Base-by-base conservation (phyloP, 2,113 vertebrate species). In the Todiramphus saurophagus region DNA sequence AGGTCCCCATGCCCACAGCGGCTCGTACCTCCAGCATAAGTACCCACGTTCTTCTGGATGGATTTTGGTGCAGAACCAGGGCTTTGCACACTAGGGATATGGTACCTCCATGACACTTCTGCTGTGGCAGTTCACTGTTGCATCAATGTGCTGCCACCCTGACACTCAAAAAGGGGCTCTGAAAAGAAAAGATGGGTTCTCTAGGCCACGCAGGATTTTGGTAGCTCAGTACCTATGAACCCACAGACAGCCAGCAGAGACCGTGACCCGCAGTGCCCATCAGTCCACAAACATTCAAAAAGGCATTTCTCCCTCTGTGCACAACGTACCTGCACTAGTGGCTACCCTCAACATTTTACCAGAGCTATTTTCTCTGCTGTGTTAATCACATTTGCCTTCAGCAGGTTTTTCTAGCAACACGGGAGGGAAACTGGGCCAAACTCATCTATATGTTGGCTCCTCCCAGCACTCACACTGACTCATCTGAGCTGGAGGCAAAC, bases 171-270 rank as follows among this genome's bases (percentile, higher is more conserved):
- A 93, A 41, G 67, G 7, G 1, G 2, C 31, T 58, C 56, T 63
- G 76, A 74, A 90, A 77, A 70, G 5, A 85, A 72, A 66, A 88
- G 27, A 5, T 19, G 21, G 27, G 20, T 6, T 64, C 17, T 23
- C 13, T 44, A 48, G 1, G 1, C 24, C 58, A 66, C 0, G 0
- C 11, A 39, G 1, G 1, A 50, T 66, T 73, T 79, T 90, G 30
- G 28, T 43, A 84, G n/a, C 60, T 87, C 5, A 8, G 14, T 30
- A 79, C 18, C 28, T 16, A 30, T 62, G 50, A 81, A 58, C 30
- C 43, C 5, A 1, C 37, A 85, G 30, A 0, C 64, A 67, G 39
- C 16, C 43, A 78, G 33, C 53, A 64, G 37, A 73, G 50, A 72
- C 46, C 28, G n/a, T 3, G n/a, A 87, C 35, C 41, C 43, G 14